Evolutionary conservation across 2,797 vertebrate genomes (phyloP).

Genomic region (Parambassis ranga): DNA sequence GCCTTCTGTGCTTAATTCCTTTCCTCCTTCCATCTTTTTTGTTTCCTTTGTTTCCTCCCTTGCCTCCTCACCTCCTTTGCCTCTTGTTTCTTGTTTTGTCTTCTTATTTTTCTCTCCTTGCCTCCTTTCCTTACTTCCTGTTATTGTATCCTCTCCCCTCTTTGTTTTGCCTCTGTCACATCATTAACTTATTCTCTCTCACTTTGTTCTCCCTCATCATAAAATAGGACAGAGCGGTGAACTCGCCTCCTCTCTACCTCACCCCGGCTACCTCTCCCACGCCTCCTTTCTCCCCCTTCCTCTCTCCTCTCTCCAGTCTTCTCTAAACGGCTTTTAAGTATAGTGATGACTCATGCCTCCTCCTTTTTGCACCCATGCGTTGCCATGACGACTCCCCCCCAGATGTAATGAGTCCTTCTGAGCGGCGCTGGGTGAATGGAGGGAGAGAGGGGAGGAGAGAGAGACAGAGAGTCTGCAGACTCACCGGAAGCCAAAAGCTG

Average conservation of each 20-base stretch:
- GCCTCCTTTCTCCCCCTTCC: background rate
- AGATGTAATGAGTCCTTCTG: slow-evolving; percentile 68
- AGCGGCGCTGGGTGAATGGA: slow-evolving; percentile 37
- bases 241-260: background rate
- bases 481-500: slow-evolving; percentile 66
- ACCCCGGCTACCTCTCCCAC: background rate
- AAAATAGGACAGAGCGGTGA: background rate
- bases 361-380: slow-evolving; percentile 61
- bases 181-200: background rate
- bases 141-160: background rate
- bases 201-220: no score
- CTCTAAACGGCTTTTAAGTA: slow-evolving; percentile 43
- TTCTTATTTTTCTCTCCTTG: background rate
- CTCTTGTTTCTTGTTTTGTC: background rate
- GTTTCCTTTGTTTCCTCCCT: no score
- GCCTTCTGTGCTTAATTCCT: background rate
- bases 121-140: no score
- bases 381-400: slow-evolving; percentile 71
- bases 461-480: slow-evolving; percentile 29
- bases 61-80: background rate
- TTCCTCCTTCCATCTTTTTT: background rate
- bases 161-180: background rate
- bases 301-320: background rate
- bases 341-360: slow-evolving; percentile 76
- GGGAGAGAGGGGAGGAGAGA: background rate